Conservation (phyloP, 2,888 invertebrate genomes). For the Chymomyza fuscimana region DNA sequence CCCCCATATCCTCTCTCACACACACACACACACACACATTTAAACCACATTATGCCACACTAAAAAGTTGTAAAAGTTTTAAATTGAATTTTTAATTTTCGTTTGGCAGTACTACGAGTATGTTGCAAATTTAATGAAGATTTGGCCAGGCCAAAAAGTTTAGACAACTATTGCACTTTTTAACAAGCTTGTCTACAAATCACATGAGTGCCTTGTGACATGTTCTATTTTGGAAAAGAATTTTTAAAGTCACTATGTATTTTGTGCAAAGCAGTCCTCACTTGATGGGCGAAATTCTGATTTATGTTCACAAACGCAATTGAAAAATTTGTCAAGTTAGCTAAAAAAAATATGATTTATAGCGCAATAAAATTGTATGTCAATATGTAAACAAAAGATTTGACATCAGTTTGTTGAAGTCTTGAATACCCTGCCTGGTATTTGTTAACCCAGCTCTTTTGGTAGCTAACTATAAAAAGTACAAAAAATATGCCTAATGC, state of each 20-base stretch:
- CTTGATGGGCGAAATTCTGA: constrained; percentile 16
- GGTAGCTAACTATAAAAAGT: too few species aligned
- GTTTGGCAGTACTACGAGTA: background rate
- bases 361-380: constrained; percentile 37
- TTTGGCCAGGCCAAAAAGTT: constrained; percentile 19
- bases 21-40: constrained; percentile 19
- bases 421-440: background rate
- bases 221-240: background rate
- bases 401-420: background rate
- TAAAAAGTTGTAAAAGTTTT: constrained; percentile 28
- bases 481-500: too few species aligned
- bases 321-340: background rate
- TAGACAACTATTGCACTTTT: constrained; percentile 26
- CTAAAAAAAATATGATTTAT: constrained; percentile 56
- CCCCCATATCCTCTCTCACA: background rate
- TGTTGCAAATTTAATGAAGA: constrained; percentile 34
- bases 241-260: background rate
- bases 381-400: constrained; percentile 30
- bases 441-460: too few species aligned
- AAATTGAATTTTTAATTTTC: constrained; percentile 49
- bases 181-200: background rate
- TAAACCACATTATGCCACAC: constrained; percentile 24
- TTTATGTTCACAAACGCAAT: constrained; percentile 42
- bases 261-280: background rate
- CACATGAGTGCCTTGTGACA: background rate